Base-by-base conservation (phyloP, 2,888 invertebrate genomes). In the Caenorhabditis uteleia region DNA sequence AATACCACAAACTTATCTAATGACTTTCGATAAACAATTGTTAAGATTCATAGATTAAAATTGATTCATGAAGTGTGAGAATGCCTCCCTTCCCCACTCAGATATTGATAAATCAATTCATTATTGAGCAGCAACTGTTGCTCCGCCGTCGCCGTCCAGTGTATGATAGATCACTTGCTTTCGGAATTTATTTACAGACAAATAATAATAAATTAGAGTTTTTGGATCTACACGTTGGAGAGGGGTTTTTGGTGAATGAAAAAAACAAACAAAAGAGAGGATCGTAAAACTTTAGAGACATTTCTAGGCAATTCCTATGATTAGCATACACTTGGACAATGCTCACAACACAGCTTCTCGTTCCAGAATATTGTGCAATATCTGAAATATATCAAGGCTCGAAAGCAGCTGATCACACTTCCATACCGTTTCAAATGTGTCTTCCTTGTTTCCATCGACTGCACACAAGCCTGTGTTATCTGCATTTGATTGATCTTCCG, bases 301-400 rank as follows among this genome's bases (percentile, higher is more conserved):
- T n/a, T n/a, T n/a, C n/a, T n/a, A n/a, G n/a, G n/a, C n/a, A n/a
- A n/a, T n/a, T n/a, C n/a, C n/a, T n/a, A n/a, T n/a, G n/a, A 21
- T 68, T 62, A 80, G 65, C 81, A 81, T 38, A 81, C 62, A 23
- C 77, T 78, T 14, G 68, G 67, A 57, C 81, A 81, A 49, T 81
- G 78, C 14, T 77, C 61, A 51, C 81, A 81, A 54, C 81, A 81
- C 23, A 81, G 70, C 47, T 82, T 80, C 36, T 78, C 78, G 56
- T 81, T 81, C 80, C 80, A 81, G 75, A 81, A 81, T 43, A 81
- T 79, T 8, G 79, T 82, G 58, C 81, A 81, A 43, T 81, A 79
- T 39, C 68, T 68, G 53, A 42, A 55, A 29, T 34, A 2, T 14
- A 21, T 25, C 12, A 29, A 6, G 10, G 18, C n/a, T 16, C 3